Evolutionary conservation across 2,888 invertebrate species (phyloP).

Genomic region (Xestobium rufovillosum): DNA sequence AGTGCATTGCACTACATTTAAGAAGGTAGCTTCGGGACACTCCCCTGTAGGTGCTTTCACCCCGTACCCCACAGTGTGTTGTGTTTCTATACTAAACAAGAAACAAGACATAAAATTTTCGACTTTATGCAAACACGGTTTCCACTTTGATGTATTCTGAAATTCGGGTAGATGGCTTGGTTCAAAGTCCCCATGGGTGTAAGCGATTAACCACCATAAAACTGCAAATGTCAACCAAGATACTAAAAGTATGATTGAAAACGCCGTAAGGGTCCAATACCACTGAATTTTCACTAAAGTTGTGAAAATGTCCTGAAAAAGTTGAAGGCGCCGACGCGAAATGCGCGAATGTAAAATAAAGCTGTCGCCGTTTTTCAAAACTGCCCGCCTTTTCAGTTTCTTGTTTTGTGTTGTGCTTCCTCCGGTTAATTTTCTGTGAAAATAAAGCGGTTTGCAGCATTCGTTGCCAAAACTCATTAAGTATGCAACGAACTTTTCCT

Average conservation of each 20-base stretch:
- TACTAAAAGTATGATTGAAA: conserved; percentile 75
- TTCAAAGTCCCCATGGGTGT: conserved; percentile 76
- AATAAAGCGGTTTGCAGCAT: too few relatives aligned
- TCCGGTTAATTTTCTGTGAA: too few relatives aligned
- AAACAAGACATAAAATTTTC: conserved; percentile 82
- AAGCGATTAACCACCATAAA: conserved; percentile 82
- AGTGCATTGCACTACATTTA: conserved; percentile 89
- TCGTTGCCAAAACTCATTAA: too few relatives aligned
- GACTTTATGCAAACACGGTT: conserved; percentile 78
- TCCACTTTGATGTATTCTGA: conserved; percentile 49
- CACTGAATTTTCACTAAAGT: conserved; percentile 28
- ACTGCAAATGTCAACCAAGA: conserved; percentile 82
- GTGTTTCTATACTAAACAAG: conserved; percentile 88
- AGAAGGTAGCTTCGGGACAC: conserved; percentile 83
- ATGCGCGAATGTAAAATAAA: conserved; percentile 36
- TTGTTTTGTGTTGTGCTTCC: too few relatives aligned
- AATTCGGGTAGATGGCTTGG: conserved; percentile 49
- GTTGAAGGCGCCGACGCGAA: conserved; percentile 38
- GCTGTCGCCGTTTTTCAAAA: conserved; percentile 27
- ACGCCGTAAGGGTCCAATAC: conserved; percentile 52
- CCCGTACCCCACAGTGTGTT: conserved; percentile 87
- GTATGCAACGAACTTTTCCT: too few relatives aligned
- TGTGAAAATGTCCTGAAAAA: too few relatives aligned
- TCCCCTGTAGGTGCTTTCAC: conserved; percentile 75
- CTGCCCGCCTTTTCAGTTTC: too few relatives aligned